Evolutionary conservation across 2,888 invertebrate genomes (phyloP), one percentile per base, ranked within the genome.

Genomic region (Drosophila vallismaia): DNA sequence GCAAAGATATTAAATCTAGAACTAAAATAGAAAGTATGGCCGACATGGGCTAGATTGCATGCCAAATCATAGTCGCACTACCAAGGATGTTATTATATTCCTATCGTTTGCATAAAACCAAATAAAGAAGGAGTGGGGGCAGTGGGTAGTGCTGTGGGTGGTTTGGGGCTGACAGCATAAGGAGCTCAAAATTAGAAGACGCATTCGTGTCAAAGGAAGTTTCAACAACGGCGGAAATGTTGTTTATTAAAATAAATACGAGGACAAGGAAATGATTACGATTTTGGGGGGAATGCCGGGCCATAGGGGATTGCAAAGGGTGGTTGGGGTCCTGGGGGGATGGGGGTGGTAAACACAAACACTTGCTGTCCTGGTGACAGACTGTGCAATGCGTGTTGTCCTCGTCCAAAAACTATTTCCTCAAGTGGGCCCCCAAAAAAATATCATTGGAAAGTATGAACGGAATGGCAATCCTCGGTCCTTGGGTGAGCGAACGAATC

Each of bases 341-440:
- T n/a, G 50, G 33, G 55, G 48, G 36, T 42, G 53, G 52, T 49
- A 69, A 73, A 68, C 60, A 80, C 42, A 67, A 51, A 58, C 57
- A 67, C 60, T 83, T 66, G 83, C 71, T 80, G 75, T 72, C 73
- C 72, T 89, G 91, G 92, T 92, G 91, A 91, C 92, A 92, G 91
- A 90, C 90, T 75, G 91, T 91, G 88, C 90, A 89, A 90, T 91
- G 91, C 91, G 91, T 91, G 90, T 67, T 79, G 29, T 29, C 28
- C 28, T 29, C 28, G 14, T 31, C 10, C 48, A 52, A 54, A 58
- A 71, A 69, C 68, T 33, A 70, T 69, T 69, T 70, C 64, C 73
- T 70, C 70, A 70, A 70, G 70, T 70, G 73, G 64, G 64, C 54
- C 38, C 67, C 67, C 14, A 24, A 68, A 46, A 51, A 63, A 52